Evolutionary conservation across 2,888 invertebrate genomes (phyloP).

Genomic region (Ectemnius lituratus): DNA sequence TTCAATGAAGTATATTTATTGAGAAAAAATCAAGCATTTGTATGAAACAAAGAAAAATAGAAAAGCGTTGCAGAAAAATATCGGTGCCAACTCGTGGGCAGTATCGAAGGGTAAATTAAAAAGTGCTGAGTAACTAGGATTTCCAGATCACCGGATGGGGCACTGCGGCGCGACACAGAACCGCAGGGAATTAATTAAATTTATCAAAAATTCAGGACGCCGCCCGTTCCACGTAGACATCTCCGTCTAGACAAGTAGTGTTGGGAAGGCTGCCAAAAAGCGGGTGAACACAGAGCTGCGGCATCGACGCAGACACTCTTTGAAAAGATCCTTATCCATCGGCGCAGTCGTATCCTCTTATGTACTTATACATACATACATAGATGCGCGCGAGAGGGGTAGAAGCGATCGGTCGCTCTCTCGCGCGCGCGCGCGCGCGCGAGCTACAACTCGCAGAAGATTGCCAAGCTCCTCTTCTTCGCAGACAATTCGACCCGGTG

Average conservation of each 20-base stretch:
- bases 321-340: slow-evolving; percentile 47
- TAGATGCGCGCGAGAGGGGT: neutral
- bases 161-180: slow-evolving; percentile 8
- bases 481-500: slow-evolving; percentile 46
- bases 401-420: neutral
- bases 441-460: slow-evolving; percentile 35
- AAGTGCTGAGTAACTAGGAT: no score
- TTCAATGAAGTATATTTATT: no score
- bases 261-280: slow-evolving; percentile 52
- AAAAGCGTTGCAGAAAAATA: no score
- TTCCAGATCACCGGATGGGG: slow-evolving; percentile 14
- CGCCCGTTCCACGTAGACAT: slow-evolving; percentile 30
- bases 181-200: slow-evolving; percentile 42
- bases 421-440: neutral
- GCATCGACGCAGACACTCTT: slow-evolving; percentile 36
- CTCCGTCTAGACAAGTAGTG: slow-evolving; percentile 39
- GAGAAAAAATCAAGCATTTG: no score
- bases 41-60: no score
- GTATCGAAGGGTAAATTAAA: slow-evolving; percentile 7
- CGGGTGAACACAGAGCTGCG: slow-evolving; percentile 20
- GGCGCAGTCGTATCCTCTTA: slow-evolving; percentile 27
- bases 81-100: no score
- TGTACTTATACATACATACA: slow-evolving; percentile 23
- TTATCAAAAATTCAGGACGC: slow-evolving; percentile 43
- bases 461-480: slow-evolving; percentile 51